Percentiles rank a stretch among this genome's conserved stretches.
phyloP scores from a whole-genome alignment of 1,140 invertebrate genomes.

The Bradysia coprophila region DNA sequence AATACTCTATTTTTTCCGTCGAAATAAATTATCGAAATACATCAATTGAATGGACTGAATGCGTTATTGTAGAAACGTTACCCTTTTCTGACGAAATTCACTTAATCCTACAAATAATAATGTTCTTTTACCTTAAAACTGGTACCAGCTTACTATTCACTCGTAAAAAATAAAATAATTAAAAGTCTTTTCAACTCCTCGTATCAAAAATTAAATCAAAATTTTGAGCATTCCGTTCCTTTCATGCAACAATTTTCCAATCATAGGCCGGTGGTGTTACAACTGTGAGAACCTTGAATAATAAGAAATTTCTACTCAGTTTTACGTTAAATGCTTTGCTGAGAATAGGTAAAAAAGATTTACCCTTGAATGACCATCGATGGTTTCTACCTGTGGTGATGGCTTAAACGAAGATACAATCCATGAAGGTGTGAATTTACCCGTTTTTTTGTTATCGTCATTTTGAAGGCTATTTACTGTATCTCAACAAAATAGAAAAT shows the following conservation, averaged over 20 bases:
- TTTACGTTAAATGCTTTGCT: conserved; percentile 9
- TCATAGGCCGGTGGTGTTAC: conserved; percentile 13
- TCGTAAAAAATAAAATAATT: too few relatives aligned
- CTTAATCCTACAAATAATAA: too few relatives aligned
- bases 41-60: background rate
- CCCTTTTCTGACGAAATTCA: conserved; percentile 5
- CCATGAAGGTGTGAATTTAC: conserved; percentile 17
- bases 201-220: too few relatives aligned
- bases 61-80: conserved; percentile 3
- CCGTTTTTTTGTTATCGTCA: conserved; percentile 12
- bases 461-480: conserved; percentile 3
- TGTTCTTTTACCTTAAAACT: too few relatives aligned
- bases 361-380: conserved; percentile 33
- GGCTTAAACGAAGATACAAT: conserved; percentile 28
- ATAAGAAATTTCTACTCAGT: conserved; percentile 4
- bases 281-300: conserved; percentile 20
- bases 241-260: too few relatives aligned
- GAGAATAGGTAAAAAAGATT: conserved; percentile 3
- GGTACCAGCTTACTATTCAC: too few relatives aligned
- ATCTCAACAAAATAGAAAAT: background rate
- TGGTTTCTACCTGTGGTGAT: conserved; percentile 25
- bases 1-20: background rate
- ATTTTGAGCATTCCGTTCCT: too few relatives aligned
- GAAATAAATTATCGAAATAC: background rate
- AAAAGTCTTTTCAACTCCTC: too few relatives aligned